Evolutionary conservation across 2,113 vertebrate genomes (phyloP).

Genomic region (Guaruba guarouba): DNA sequence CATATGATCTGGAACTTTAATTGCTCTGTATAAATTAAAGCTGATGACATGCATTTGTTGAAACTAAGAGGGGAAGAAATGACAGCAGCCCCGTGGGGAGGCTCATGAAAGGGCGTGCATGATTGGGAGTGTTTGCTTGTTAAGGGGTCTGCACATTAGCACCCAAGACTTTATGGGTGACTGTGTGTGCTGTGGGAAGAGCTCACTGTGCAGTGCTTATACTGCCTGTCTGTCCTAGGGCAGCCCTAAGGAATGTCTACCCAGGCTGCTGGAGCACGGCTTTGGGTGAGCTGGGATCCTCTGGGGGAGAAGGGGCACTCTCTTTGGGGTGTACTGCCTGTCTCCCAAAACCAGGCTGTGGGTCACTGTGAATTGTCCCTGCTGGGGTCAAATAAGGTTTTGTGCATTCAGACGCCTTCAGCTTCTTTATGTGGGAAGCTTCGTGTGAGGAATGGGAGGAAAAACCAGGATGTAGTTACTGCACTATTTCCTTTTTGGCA

Average conservation of each 20-base stretch:
- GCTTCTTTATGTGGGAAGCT: not conserved
- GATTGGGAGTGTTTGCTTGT: not conserved
- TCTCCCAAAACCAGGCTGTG: not conserved
- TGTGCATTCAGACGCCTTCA: not conserved
- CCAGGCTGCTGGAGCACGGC: not conserved
- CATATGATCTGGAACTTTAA: not conserved
- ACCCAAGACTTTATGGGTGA: not conserved
- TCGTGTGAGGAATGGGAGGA: not conserved
- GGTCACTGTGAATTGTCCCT: not conserved
- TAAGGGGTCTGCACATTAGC: not conserved
- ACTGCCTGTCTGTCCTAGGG: rapidly evolving
- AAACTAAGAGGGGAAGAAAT: not conserved
- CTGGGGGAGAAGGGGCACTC: rapidly evolving
- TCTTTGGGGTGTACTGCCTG: not conserved
- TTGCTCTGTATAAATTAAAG: not conserved
- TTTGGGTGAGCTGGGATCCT: not conserved
- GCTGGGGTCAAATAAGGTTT: not conserved
- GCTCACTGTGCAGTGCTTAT: not conserved
- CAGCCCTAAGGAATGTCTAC: not conserved
- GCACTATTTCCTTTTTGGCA: not conserved
- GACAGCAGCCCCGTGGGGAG: not conserved
- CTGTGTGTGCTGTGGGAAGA: not conserved
- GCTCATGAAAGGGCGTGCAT: rapidly evolving
- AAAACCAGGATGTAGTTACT: not conserved
- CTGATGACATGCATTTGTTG: not conserved